Base-by-base conservation (phyloP, 2,113 vertebrate genomes). In the Heteronetta atricapilla region DNA sequence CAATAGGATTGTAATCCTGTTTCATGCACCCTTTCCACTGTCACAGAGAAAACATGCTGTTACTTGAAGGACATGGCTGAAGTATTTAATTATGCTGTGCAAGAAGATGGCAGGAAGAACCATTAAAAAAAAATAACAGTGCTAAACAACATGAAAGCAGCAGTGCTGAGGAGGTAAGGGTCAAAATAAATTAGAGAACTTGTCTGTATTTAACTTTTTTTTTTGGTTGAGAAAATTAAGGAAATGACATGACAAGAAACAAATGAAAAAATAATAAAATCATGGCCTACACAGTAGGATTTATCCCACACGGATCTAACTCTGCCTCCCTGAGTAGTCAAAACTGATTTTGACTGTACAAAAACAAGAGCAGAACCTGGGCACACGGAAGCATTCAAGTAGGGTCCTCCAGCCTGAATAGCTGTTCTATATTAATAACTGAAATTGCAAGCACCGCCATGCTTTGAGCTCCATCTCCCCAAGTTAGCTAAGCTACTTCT, bases 241-340 rank as follows among this genome's bases (percentile, higher is more conserved):
- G 96, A 91, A 96, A 93, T 88, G 25, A 93, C 88, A 78, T 46
- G 86, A 88, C 74, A 79, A 89, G 58, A 44, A 72, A 81, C 48
- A 93, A 91, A 87, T 80, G 83, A 86, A 93, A 95, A 86, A 94
- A 79, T 89, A 95, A 92, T 90, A 90, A 76, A 89, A 95, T 93
- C 83, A 90, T 0, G 6, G 70, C 8, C 74, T 79, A 14, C 70
- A 56, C 25, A 34, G 74, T 26, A 55, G 28, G 81, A 82, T 93
- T 86, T 90, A 67, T 85, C 81, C 31, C 46, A 86, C 55, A 63
- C 20, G 76, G 87, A 90, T 76, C 29, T 50, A 59, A 34, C n/a
- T 69, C 76, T 70, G 95, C 90, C 92, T 93, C 90, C 69, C 21
- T 2, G 19, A 59, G 66, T 36, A 31, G 8, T 84, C 76, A 78